Conservation (phyloP, 2,113 vertebrate species). For the Galemys pyrenaicus region DNA sequence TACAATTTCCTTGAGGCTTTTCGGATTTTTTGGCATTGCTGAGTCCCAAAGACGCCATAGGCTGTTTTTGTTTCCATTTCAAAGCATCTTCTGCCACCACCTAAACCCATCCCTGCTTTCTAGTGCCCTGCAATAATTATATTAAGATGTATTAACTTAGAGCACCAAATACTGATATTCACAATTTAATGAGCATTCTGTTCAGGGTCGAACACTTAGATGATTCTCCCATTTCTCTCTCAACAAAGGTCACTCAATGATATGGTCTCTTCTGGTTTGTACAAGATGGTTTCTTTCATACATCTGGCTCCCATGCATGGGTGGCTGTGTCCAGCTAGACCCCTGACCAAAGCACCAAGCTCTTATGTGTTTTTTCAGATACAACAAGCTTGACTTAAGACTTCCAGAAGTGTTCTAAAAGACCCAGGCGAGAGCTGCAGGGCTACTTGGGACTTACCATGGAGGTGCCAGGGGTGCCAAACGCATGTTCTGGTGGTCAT, state of each 20-base stretch:
- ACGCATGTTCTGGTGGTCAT: not conserved
- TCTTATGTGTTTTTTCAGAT: not conserved
- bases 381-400: not conserved
- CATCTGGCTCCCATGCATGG: too few relatives aligned
- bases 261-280: not conserved
- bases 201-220: too few relatives aligned
- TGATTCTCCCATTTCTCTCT: not conserved
- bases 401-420: not conserved
- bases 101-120: not conserved
- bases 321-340: not conserved
- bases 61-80: not conserved
- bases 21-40: not conserved
- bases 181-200: not conserved
- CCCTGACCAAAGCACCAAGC: not conserved
- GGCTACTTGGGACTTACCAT: not conserved
- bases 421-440: not conserved
- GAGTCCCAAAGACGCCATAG: not conserved
- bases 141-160: not conserved
- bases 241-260: not conserved
- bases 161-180: not conserved
- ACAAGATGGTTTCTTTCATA: not conserved
- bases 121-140: not conserved
- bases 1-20: not conserved
- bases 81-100: not conserved
- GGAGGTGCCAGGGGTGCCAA: not conserved